A percentile compares a stretch with the other conserved stretches of the same genome.
phyloP scores from a whole-genome alignment of 2,888 invertebrate genomes.

The Hipparchia semele region DNA sequence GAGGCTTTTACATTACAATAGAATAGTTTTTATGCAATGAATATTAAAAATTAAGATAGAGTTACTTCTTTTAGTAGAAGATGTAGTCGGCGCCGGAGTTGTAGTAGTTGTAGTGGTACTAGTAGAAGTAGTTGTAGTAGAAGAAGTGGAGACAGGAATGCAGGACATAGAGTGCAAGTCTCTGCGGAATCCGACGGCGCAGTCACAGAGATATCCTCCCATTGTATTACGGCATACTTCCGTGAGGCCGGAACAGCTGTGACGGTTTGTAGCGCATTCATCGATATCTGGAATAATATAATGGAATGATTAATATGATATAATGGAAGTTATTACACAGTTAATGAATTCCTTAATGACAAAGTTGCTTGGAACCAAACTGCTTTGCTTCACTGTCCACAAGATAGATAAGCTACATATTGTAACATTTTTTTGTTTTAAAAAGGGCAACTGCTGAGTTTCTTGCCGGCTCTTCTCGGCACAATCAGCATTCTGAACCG shows the following conservation, averaged over 20 bases:
- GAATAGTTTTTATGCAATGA: neutral
- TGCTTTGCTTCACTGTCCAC: too few relatives aligned
- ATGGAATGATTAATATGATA: too few relatives aligned
- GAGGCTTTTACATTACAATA: too few relatives aligned
- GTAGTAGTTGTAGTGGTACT: conserved; percentile 52
- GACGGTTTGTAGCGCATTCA: conserved; percentile 86
- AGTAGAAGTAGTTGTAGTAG: conserved; percentile 36
- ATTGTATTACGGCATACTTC: conserved; percentile 92
- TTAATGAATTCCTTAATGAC: neutral
- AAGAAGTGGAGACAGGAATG: conserved; percentile 39
- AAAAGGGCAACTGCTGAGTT: too few relatives aligned
- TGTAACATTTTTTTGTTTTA: too few relatives aligned
- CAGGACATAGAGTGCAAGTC: conserved; percentile 79
- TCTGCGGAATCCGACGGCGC: conserved; percentile 89
- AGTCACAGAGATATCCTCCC: conserved; percentile 92
- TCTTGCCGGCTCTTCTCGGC: too few relatives aligned
- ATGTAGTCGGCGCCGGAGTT: conserved; percentile 43
- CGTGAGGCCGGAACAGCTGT: conserved; percentile 81
- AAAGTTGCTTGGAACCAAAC: too few relatives aligned
- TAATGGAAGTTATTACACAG: too few relatives aligned
- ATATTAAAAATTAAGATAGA: conserved; percentile 16
- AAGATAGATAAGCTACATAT: too few relatives aligned
- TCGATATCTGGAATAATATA: conserved; percentile 85
- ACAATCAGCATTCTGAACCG: too few relatives aligned
- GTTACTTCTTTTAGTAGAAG: conserved; percentile 34